Base-by-base conservation (phyloP, 92 coral and sea anemone species). In the Phenganax subtilis region DNA sequence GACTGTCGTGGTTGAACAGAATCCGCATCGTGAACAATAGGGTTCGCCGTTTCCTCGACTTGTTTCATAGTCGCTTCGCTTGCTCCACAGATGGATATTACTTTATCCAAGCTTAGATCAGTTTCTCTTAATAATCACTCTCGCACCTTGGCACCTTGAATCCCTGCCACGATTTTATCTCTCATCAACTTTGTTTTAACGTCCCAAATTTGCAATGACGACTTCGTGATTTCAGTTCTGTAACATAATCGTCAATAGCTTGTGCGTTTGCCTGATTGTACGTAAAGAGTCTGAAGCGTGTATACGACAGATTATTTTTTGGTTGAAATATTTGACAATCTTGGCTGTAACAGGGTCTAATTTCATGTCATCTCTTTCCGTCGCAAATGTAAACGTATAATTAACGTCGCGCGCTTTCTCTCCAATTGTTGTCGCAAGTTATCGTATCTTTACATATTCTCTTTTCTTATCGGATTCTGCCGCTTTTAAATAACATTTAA, bases 1-100 rank as follows among this genome's bases (percentile, higher is more conserved):
- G 44, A 47, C 27, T 89, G 57, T 54, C 75, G n/a, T 76, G 82
- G 58, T 37, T 37, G 47, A 4, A 37, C 47, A 8, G 83, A 16
- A 44, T 85, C 85, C 76, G 85, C 73, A 61, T 88, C 88, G n/a
- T 83, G 87, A 44, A 56, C 16, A 15, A 14, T 3, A 28, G 9
- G 55, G 12, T 81, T 58, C 83, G 59, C 84, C 89, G 1, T 88
- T 54, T 2, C 86, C 86, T 27, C 90, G 72, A 57, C 89, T 81
- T 17, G 88, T 86, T 72, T 89, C 86, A 51, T 83, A 60, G 81
- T 76, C 68, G 51, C 67, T 76, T 76, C 81, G 47, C 70, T 71
- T 71, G 55, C 55, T 37, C 27, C 55, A 64, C 70, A 12, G 6
- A 8, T 64, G 20, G 70, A 64, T 12, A 20, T 64, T 64, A 29